Evolutionary conservation across 2,888 invertebrate genomes (phyloP), one percentile per base, ranked within the genome.

Genomic region (Odontocerum albicorne): DNA sequence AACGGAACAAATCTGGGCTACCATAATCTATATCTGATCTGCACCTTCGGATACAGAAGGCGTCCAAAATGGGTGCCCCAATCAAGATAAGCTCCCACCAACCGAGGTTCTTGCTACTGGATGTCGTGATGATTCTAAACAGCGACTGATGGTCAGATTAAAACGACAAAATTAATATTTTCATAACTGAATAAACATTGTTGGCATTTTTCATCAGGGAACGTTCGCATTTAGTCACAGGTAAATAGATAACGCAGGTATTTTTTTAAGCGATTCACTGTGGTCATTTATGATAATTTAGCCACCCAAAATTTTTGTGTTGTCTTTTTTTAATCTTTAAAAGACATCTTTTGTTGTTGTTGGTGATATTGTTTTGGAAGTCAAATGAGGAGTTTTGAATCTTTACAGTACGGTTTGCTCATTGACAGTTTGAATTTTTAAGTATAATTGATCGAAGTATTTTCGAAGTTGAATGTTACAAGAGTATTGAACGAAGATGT

Each of bases 131-230:
- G 52, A 22, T 21, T 20, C 12, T 12, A 20, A 43, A 13, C 20
- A 19, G 45, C 32, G 46, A 52, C 46, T 39, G 58, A 54, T 54
- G 36, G 33, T 10, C 27, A 50, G 54, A 58, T 57, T 57, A 49
- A 16, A 22, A 42, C 50, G 49, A 54, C 50, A 45, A 54, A 55
- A 58, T 55, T 54, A 54, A 57, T 53, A 51, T 50, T 55, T 33
- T 42, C 46, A 4, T 32, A 52, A 32, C 45, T 12, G 46, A 17
- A 16, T n/a, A 12, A 15, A 46, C 52, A 44, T 44, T 27, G 51
- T 32, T 52, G 45, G 52, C 38, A 51, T 51, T 13, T 51, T 44
- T 51, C 15, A 35, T n/a, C n/a, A n/a, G n/a, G n/a, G 19, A 13
- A 27, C 13, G 17, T n/a, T 33, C 22, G 21, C 16, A 39, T 13